Evolutionary conservation across 2,797 vertebrate genomes (phyloP), one percentile per base, ranked within the genome.

Genomic region (Masticophis lateralis): DNA sequence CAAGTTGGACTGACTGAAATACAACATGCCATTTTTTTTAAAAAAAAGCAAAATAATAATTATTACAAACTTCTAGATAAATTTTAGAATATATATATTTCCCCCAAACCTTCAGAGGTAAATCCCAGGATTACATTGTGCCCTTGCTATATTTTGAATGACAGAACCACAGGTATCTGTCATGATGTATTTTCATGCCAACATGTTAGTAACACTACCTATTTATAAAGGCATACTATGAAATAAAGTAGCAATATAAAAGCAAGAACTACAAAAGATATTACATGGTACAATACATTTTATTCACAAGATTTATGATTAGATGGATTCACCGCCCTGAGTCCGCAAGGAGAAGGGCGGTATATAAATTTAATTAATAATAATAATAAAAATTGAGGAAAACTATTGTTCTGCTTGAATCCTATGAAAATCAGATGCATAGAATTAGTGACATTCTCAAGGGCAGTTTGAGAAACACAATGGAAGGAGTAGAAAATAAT

Each of bases 11-110:
- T 47, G 37, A 5, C 94, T 63, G 90, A 95, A 60, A 88, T 88
- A 88, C 56, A 93, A 66, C 51, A 53, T 90, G 4, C 0, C 1
- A 20, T 89, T 0, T 12, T 87, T 0, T 10, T 86, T 90, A 92
- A 43, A 51, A 59, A 86, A 91, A n/a, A 28, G 12, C 60, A 47
- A 90, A 61, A 22, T 91, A 94, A 47, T 61, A 14, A 90, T 13
- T 91, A 90, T 59, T 94, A 92, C 14, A 43, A 20, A 51, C 27
- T 90, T 90, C 91, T 92, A 56, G 66, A 94, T 88, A 83, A 86
- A 25, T 59, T 13, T 20, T 28, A 61, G 4, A 55, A 55, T 53
- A 79, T 88, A 51, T 91, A 37, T 79, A 14, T 88, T 59, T 51
- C 18, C 18, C 4, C 13, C 51, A 20, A 28, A 93, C 74, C 51